Conservation (phyloP, 2,888 invertebrate species). For the Cotesia congregata region DNA sequence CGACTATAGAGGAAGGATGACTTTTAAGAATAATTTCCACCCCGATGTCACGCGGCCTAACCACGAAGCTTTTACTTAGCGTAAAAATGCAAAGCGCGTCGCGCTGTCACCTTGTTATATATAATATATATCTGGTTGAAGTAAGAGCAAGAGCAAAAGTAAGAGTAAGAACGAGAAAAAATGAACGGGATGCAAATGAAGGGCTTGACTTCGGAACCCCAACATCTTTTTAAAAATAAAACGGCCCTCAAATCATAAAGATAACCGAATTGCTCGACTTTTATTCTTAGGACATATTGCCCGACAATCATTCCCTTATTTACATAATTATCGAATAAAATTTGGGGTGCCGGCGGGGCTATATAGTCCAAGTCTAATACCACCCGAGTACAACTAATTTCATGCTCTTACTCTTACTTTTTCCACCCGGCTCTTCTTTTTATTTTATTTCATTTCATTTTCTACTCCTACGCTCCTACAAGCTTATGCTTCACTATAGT, state of each 20-base stretch:
- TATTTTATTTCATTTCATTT: slow-evolving; percentile 17
- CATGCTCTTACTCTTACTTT: slow-evolving; percentile 54
- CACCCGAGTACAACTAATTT: slow-evolving; percentile 61
- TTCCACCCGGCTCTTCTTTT: slow-evolving; percentile 31
- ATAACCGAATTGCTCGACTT: slow-evolving; percentile 68
- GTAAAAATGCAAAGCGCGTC: slow-evolving; percentile 64
- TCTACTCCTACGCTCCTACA: slow-evolving; percentile 10
- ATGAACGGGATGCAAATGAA: slow-evolving; percentile 68
- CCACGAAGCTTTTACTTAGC: slow-evolving; percentile 38
- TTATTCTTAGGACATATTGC: slow-evolving; percentile 69
- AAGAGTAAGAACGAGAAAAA: slow-evolving; percentile 48
- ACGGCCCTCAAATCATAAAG: slow-evolving; percentile 65
- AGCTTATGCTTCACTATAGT: too few species aligned
- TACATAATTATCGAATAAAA: slow-evolving; percentile 70
- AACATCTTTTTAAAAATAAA: slow-evolving; percentile 28
- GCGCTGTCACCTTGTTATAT: slow-evolving; percentile 60
- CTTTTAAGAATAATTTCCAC: slow-evolving; percentile 36
- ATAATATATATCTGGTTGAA: slow-evolving; percentile 56
- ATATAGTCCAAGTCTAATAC: slow-evolving; percentile 36
- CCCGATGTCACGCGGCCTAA: slow-evolving; percentile 38
- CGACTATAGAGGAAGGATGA: slow-evolving; percentile 11
- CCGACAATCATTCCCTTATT: slow-evolving; percentile 69
- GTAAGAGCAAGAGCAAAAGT: slow-evolving; percentile 37
- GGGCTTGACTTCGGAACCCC: slow-evolving; percentile 57
- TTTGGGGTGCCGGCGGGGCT: slow-evolving; percentile 62